Evolutionary conservation across 2,888 invertebrate genomes (phyloP).

Genomic region (Lasioglossum pauxillum): DNA sequence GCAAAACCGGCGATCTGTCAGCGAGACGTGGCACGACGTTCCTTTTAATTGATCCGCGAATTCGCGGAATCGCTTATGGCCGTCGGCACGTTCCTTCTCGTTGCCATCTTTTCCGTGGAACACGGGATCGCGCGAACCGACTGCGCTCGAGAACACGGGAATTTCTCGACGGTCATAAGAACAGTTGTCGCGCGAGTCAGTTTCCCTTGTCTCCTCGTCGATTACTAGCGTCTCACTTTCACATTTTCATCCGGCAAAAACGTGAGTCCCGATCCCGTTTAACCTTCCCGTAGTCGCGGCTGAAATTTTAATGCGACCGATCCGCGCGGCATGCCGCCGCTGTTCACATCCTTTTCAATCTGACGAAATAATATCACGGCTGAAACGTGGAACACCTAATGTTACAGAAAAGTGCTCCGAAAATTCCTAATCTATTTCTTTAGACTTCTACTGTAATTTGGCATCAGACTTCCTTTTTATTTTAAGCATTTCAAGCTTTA

Average conservation of each 20-base stretch:
- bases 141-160: slow-evolving; percentile 24
- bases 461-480: not conserved
- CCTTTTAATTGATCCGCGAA: slow-evolving; percentile 60
- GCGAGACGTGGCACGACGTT: slow-evolving; percentile 20
- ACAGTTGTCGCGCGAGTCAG: slow-evolving; percentile 42
- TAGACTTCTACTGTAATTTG: not conserved
- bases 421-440: not conserved
- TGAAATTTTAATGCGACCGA: slow-evolving; percentile 1
- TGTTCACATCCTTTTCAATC: not conserved
- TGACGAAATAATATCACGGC: not conserved
- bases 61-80: slow-evolving; percentile 47
- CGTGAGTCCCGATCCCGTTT: not conserved
- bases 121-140: slow-evolving; percentile 32
- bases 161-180: slow-evolving; percentile 40
- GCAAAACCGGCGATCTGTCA: slow-evolving; percentile 55
- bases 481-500: no score
- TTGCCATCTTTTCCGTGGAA: slow-evolving; percentile 41
- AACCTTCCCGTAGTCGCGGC: not conserved
- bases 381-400: not conserved
- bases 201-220: slow-evolving; percentile 43
- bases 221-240: slow-evolving; percentile 40
- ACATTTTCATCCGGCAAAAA: slow-evolving; percentile 24
- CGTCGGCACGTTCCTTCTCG: slow-evolving; percentile 28
- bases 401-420: not conserved
- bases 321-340: not conserved